Evolutionary conservation across 2,888 invertebrate genomes (phyloP).

Genomic region (Drosophila formosana): DNA sequence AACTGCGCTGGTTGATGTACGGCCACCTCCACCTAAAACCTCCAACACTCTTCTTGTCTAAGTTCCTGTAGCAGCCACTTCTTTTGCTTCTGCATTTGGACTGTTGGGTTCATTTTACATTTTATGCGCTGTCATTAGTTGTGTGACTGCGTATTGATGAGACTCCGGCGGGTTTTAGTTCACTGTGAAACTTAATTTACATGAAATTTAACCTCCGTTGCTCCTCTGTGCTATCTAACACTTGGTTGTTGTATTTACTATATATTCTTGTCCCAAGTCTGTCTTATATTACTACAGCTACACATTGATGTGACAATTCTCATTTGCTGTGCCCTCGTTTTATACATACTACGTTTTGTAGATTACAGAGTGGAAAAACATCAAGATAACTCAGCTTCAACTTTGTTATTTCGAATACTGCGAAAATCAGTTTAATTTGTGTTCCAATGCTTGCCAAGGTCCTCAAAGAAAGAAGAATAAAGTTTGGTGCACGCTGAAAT

Average conservation of each 20-base stretch:
- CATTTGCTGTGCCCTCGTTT: slow-evolving; percentile 5
- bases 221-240: background rate
- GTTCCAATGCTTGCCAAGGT: background rate
- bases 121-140: slow-evolving; percentile 61
- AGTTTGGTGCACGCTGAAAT: background rate
- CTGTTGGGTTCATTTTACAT: slow-evolving; percentile 54
- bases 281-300: slow-evolving; percentile 25
- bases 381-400: slow-evolving; percentile 10
- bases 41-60: background rate
- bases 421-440: too few species aligned
- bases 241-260: slow-evolving; percentile 28
- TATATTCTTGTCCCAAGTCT: slow-evolving; percentile 20
- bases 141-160: slow-evolving; percentile 58
- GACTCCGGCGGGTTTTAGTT: slow-evolving; percentile 33
- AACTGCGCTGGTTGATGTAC: slow-evolving; percentile 52
- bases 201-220: slow-evolving; percentile 3
- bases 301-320: slow-evolving; percentile 3
- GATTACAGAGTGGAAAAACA: slow-evolving; percentile 30
- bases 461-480: background rate
- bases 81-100: slow-evolving; percentile 28
- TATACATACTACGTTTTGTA: slow-evolving; percentile 23
- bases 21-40: background rate
- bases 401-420: slow-evolving; percentile 9
- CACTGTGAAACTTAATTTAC: slow-evolving; percentile 40
- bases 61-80: background rate